Conservation (phyloP, 2,888 invertebrate genomes). For the Drosophila putrida region DNA sequence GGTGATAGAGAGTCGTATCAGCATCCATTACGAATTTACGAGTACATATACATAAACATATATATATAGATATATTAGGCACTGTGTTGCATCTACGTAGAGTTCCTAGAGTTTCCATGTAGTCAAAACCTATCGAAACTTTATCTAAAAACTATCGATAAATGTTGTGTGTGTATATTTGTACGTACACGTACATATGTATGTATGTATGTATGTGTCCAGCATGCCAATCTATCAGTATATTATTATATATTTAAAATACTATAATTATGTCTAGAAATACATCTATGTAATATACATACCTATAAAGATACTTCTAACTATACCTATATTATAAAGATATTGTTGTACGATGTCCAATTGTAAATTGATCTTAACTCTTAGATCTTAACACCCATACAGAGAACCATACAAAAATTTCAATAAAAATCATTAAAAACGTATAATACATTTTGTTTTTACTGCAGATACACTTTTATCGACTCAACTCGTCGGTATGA, state of each 20-base stretch:
- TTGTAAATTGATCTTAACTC: constrained; percentile 76
- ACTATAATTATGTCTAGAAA: constrained; percentile 10
- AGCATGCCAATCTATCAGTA: constrained; percentile 53
- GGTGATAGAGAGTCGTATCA: constrained; percentile 68
- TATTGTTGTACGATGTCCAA: constrained; percentile 80
- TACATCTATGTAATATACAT: constrained; percentile 31
- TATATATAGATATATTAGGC: constrained; percentile 48
- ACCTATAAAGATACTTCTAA: constrained; percentile 33
- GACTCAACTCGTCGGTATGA: no score
- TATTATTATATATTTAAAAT: constrained; percentile 27
- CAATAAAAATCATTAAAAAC: constrained; percentile 70
- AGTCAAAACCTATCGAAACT: constrained; percentile 14
- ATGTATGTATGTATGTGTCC: constrained; percentile 35
- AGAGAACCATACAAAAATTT: constrained; percentile 36
- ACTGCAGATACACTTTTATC: no score
- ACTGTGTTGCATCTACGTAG: constrained; percentile 34
- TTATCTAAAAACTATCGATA: constrained; percentile 18
- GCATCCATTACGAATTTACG: constrained; percentile 74
- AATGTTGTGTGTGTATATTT: constrained; percentile 31
- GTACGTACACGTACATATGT: constrained; percentile 7
- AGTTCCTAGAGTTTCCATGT: constrained; percentile 49
- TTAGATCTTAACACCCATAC: constrained; percentile 53
- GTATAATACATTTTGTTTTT: no score
- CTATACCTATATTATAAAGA: constrained; percentile 43
- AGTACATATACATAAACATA: constrained; percentile 55